phyloP scores from a whole-genome alignment of 2,888 invertebrate genomes.

The Neuroscelio doddi region DNA sequence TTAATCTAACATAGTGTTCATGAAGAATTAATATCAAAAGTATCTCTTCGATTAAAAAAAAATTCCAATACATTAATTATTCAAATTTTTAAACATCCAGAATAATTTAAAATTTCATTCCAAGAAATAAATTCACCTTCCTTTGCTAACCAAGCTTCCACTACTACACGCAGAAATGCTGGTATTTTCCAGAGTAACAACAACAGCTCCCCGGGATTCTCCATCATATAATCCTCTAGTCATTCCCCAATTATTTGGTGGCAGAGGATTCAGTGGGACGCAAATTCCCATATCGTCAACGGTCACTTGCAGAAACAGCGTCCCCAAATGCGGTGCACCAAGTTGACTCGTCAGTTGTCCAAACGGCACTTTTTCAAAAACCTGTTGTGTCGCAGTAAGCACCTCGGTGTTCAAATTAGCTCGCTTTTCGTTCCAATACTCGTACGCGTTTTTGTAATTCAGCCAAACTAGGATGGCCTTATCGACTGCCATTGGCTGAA shows the following conservation, averaged over 20 bases:
- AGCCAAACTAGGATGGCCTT: constrained; percentile 99
- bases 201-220: constrained; percentile 92
- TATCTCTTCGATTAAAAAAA: too few relatives aligned
- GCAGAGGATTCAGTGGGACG: constrained; percentile 89
- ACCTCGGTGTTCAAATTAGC: constrained; percentile 93
- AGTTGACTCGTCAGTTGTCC: constrained; percentile 86
- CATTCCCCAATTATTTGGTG: constrained; percentile 78
- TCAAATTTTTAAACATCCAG: too few relatives aligned
- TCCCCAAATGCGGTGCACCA: constrained; percentile 87
- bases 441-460: constrained; percentile 99
- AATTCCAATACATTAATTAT: too few relatives aligned
- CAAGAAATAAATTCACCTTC: constrained; percentile 70
- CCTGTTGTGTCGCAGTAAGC: constrained; percentile 82
- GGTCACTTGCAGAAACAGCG: constrained; percentile 92
- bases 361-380: constrained; percentile 84
- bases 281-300: constrained; percentile 98
- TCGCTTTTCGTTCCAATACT: constrained; percentile 98
- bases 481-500: constrained; percentile 97
- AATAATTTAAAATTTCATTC: too few relatives aligned
- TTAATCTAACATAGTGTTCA: too few relatives aligned
- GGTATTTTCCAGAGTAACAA: constrained; percentile 96
- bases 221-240: constrained; percentile 80
- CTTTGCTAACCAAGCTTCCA: constrained; percentile 96
- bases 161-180: constrained; percentile 96
- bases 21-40: too few relatives aligned